Conservation (phyloP, 2,113 vertebrate species). For the Nesogale talazaci region DNA sequence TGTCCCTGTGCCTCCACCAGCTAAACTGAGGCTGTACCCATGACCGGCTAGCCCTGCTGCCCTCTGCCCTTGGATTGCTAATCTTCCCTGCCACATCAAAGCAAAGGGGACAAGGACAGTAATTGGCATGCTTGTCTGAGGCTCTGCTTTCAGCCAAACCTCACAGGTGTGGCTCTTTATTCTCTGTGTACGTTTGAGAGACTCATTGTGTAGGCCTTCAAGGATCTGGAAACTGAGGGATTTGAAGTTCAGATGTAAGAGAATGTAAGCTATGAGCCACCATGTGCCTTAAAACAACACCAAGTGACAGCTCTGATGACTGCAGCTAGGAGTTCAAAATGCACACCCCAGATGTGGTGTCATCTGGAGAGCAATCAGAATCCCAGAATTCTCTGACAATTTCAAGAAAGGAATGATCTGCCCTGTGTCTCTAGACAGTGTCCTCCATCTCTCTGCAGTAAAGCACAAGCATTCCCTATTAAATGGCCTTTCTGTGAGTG, state of each 20-base stretch:
- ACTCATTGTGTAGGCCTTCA: not conserved
- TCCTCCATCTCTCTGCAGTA: not conserved
- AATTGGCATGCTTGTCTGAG: not conserved
- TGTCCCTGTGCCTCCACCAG: no score
- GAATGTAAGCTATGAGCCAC: not conserved
- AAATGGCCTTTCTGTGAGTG: not conserved
- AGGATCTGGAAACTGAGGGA: slow-evolving; percentile 5
- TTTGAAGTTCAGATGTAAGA: not conserved
- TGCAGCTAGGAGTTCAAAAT: slow-evolving; percentile 30
- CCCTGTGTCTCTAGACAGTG: not conserved
- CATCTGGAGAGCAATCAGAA: slow-evolving; percentile 42
- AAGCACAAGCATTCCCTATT: not conserved
- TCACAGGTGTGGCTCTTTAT: not conserved
- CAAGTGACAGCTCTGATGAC: not conserved
- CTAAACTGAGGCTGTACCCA: not conserved
- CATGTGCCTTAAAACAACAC: slow-evolving; percentile 18
- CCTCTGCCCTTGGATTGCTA: not conserved
- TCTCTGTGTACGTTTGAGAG: slow-evolving; percentile 23
- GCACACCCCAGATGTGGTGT: not conserved
- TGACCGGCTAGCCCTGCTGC: not conserved
- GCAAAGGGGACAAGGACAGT: not conserved
- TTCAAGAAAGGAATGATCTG: slow-evolving; percentile 11
- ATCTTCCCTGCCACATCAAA: not conserved
- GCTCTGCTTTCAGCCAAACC: not conserved
- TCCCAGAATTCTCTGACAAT: slow-evolving; percentile 41